These are phyloP conservation scores for Urocitellus parryii DNA, from an alignment of 2,113 vertebrate species.

Conservation along the genomic window DNA sequence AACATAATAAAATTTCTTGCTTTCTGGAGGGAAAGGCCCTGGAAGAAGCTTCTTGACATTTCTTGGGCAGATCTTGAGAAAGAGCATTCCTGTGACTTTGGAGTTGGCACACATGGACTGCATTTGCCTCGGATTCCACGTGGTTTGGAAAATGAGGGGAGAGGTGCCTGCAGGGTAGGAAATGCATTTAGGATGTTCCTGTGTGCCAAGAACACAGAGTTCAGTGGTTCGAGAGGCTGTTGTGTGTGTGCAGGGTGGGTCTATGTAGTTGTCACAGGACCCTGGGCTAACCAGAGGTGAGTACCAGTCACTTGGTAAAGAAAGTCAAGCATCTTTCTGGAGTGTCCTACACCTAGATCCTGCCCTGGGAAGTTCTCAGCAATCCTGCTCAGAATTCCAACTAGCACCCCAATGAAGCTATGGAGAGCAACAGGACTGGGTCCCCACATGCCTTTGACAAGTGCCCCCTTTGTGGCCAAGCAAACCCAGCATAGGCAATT, in stretches of 20 bases:
- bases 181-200: background rate
- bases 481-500: background rate
- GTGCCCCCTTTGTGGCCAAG: background rate
- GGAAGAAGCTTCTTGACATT: background rate
- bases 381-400: background rate
- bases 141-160: background rate
- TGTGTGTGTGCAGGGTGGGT: background rate
- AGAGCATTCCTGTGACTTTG: background rate
- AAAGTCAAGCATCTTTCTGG: background rate
- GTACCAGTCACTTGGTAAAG: background rate
- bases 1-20: background rate
- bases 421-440: background rate
- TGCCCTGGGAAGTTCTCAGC: background rate
- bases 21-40: background rate
- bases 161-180: background rate
- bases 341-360: too few relatives aligned
- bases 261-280: background rate
- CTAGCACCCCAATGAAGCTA: background rate
- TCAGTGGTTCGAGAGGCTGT: background rate
- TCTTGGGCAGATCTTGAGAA: background rate
- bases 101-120: background rate
- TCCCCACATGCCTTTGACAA: background rate
- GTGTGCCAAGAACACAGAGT: background rate
- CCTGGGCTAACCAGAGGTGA: background rate
- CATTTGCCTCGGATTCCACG: background rate